phyloP scores from a whole-genome alignment of 2,888 invertebrate genomes.

The Endotricha flammealis region DNA sequence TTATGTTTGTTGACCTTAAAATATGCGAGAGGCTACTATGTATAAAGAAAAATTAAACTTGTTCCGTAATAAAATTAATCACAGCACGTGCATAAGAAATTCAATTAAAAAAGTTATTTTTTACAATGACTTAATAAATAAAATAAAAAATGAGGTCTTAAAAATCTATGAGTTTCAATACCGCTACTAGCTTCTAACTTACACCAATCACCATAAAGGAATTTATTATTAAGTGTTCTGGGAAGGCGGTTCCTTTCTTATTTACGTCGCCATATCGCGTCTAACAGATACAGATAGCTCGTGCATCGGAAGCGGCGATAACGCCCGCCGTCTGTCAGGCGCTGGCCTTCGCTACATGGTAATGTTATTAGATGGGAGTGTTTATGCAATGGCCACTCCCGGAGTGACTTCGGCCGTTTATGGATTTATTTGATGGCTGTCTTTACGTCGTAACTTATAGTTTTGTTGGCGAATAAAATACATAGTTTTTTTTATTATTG shows the following conservation, averaged over 20 bases:
- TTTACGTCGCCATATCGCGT: slow-evolving; percentile 11
- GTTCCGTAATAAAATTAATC: too few species aligned
- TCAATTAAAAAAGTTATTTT: too few species aligned
- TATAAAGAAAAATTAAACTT: too few species aligned
- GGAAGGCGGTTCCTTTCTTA: slow-evolving; percentile 17
- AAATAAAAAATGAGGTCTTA: too few species aligned
- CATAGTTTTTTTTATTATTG: too few species aligned
- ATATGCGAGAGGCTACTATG: too few species aligned
- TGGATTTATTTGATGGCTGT: neutral
- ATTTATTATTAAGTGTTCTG: slow-evolving; percentile 40
- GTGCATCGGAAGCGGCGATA: neutral
- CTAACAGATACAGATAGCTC: slow-evolving; percentile 8
- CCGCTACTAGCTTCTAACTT: slow-evolving; percentile 14
- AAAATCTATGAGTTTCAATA: too few species aligned
- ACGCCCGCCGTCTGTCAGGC: neutral
- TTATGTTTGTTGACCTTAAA: too few species aligned
- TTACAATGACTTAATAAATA: too few species aligned
- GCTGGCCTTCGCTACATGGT: neutral
- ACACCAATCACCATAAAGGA: slow-evolving; percentile 14
- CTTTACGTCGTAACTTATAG: too few species aligned
- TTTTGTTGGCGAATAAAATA: too few species aligned
- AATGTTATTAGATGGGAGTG: neutral
- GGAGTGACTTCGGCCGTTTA: neutral
- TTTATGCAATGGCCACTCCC: neutral
- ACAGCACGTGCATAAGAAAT: too few species aligned